phyloP scores from a whole-genome alignment of 2,113 vertebrate genomes.

The Scartelaos histophorus region DNA sequence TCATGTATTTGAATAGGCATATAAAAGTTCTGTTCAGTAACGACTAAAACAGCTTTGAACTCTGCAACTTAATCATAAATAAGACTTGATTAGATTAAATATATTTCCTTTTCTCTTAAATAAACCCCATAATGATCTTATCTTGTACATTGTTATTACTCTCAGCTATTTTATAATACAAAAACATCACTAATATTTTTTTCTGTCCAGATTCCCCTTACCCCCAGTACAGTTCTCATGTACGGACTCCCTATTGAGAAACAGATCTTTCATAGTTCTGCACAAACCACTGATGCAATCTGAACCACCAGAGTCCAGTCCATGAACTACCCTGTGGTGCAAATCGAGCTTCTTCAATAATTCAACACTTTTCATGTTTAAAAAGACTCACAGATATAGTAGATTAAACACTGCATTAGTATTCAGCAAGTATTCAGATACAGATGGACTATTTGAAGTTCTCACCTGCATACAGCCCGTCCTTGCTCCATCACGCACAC shows the following conservation, averaged over 20 bases:
- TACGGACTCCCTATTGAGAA: not conserved
- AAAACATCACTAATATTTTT: too few relatives aligned
- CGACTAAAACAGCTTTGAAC: too few relatives aligned
- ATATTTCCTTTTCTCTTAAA: too few relatives aligned
- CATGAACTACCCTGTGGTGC: not conserved
- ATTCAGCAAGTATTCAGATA: not conserved
- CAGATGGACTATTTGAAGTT: not conserved
- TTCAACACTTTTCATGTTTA: not conserved
- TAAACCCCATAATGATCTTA: too few relatives aligned
- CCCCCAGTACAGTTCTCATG: too few relatives aligned
- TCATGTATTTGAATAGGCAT: too few relatives aligned
- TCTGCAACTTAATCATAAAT: too few relatives aligned
- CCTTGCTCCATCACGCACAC: slow-evolving; percentile 68
- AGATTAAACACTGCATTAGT: not conserved
- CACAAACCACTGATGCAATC: not conserved
- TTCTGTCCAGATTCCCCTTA: too few relatives aligned
- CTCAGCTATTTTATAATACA: too few relatives aligned
- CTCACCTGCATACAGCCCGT: slow-evolving; percentile 82
- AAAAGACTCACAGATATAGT: not conserved
- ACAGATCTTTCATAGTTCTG: not conserved
- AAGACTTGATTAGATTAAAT: too few relatives aligned
- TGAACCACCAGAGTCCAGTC: not conserved
- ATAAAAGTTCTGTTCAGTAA: too few relatives aligned
- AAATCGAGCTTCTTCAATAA: not conserved
- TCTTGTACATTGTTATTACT: too few relatives aligned